A percentile compares a stretch with the other conserved stretches of the same genome.
Evolutionary conservation across 2,113 vertebrate genomes (phyloP).

Genomic region (Naja naja): DNA sequence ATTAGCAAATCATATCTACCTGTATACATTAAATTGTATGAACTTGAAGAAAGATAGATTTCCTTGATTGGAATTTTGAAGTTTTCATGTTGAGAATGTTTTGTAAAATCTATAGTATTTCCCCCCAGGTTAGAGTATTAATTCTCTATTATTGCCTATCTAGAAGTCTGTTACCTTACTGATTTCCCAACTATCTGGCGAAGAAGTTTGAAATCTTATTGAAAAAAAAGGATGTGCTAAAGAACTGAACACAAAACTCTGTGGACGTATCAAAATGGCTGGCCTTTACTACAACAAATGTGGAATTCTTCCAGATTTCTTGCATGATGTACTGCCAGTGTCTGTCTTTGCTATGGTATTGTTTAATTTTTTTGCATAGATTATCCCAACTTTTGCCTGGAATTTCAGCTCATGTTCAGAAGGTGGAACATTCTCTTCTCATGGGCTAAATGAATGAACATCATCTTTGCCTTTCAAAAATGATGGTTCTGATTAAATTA

Average conservation of each 20-base stretch:
- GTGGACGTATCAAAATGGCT: neutral
- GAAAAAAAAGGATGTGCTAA: neutral
- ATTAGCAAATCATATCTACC: neutral
- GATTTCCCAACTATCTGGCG: constrained; percentile 22
- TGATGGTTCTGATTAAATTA: neutral
- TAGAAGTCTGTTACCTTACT: neutral
- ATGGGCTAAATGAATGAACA: neutral
- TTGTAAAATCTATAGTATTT: neutral
- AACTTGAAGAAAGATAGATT: neutral
- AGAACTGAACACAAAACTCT: neutral
- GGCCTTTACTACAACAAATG: neutral
- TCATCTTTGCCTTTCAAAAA: neutral
- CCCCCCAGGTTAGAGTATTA: neutral
- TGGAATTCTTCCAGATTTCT: neutral
- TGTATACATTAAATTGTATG: neutral
- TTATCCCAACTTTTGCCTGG: neutral
- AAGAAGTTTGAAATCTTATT: neutral
- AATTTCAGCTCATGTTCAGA: neutral
- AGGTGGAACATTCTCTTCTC: neutral
- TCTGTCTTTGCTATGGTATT: neutral
- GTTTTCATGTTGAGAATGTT: neutral
- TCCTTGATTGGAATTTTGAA: neutral
- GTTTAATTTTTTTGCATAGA: neutral
- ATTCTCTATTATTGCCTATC: neutral
- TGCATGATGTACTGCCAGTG: neutral